These are phyloP conservation scores for Malthinus seriepunctatus DNA, from an alignment of 2,888 invertebrate species.

Conservation along the genomic window DNA sequence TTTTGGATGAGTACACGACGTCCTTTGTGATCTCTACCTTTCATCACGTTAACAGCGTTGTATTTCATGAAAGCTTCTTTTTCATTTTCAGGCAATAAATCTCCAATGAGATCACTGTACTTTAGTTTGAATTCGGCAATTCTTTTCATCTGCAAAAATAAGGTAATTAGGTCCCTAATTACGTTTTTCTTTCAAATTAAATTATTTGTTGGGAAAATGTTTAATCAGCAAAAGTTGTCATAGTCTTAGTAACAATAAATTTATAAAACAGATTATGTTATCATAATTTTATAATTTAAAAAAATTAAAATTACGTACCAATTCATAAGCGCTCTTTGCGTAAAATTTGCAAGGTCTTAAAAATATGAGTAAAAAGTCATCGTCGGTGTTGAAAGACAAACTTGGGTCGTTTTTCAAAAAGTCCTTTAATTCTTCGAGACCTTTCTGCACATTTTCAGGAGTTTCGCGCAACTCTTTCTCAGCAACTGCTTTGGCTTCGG, in stretches of 20 bases:
- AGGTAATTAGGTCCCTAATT: background rate
- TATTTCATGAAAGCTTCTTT: conserved; percentile 68
- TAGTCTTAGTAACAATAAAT: background rate
- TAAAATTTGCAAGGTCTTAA: conserved; percentile 83
- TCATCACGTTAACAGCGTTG: conserved; percentile 77
- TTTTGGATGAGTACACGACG: conserved; percentile 75
- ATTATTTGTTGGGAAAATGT: background rate
- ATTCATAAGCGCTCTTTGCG: conserved; percentile 75
- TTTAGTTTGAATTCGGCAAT: conserved; percentile 77
- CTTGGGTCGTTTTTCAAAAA: conserved; percentile 67
- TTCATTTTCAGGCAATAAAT: conserved; percentile 70
- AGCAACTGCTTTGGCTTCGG: conserved; percentile 64
- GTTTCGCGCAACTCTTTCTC: conserved; percentile 71
- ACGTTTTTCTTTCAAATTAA: too few species aligned
- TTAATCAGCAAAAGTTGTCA: background rate
- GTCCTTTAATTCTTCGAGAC: conserved; percentile 64
- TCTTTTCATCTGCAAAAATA: conserved; percentile 68
- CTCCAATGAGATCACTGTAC: conserved; percentile 65
- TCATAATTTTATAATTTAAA: background rate
- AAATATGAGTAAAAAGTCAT: conserved; percentile 76
- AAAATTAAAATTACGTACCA: conserved; percentile 61
- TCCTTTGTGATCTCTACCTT: conserved; percentile 74
- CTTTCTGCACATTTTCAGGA: conserved; percentile 66
- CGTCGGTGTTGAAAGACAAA: conserved; percentile 71
- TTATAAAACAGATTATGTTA: background rate